phyloP scores from a whole-genome alignment of 2,113 vertebrate genomes.

The Chaenogobius annularis region DNA sequence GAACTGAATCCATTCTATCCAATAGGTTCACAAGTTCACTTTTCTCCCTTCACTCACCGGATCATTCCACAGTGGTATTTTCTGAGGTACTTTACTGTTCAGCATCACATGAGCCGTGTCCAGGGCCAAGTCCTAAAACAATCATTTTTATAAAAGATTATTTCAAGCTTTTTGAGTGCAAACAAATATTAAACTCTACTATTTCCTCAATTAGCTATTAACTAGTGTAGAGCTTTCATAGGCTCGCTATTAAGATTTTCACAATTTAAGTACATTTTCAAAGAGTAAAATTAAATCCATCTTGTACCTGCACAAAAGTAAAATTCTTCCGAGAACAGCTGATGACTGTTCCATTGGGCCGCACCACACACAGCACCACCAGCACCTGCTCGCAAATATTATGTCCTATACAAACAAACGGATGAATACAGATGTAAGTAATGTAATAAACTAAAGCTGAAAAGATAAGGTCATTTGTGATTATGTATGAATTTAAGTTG shows the following conservation, averaged over 20 bases:
- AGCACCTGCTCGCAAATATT: slow-evolving; percentile 87
- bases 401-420: slow-evolving; percentile 78
- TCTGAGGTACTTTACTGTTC: slow-evolving; percentile 78
- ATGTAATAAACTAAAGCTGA: neutral
- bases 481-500: too few species aligned
- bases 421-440: neutral
- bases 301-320: slow-evolving; percentile 76
- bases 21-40: neutral
- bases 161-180: too few species aligned
- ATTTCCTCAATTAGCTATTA: too few species aligned
- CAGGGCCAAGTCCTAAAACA: slow-evolving; percentile 78
- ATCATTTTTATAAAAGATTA: neutral
- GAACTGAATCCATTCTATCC: too few species aligned
- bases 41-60: slow-evolving; percentile 21
- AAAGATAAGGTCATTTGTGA: neutral
- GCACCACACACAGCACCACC: slow-evolving; percentile 84
- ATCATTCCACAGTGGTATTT: slow-evolving; percentile 80
- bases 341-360: slow-evolving; percentile 75
- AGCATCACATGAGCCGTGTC: slow-evolving; percentile 86
- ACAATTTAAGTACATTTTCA: neutral
- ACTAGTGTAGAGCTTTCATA: too few species aligned
- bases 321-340: slow-evolving; percentile 83
- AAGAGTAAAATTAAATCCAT: neutral
- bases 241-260: neutral
- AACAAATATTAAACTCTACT: too few species aligned